Evolutionary conservation across 2,113 vertebrate species (phyloP).

Genomic region (Nothocercus julius): DNA sequence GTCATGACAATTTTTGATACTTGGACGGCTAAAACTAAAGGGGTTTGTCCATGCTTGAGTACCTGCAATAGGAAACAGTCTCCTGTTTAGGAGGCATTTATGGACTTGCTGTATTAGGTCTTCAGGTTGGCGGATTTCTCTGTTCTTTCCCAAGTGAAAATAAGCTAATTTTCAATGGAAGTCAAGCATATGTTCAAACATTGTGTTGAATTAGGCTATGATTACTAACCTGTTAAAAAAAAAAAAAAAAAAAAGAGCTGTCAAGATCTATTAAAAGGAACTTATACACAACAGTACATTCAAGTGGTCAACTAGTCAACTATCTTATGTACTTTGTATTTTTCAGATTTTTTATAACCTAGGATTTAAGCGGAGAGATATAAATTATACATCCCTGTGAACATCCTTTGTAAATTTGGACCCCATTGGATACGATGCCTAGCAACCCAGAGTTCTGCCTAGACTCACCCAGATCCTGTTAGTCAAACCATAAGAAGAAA

Average conservation of each 20-base stretch:
- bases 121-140: not conserved
- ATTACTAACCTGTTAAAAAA: not conserved
- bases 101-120: not conserved
- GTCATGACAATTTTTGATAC: not conserved
- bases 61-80: not conserved
- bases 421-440: fast-evolving
- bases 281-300: not conserved
- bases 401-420: not conserved
- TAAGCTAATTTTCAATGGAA: not conserved
- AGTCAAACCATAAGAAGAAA: not conserved
- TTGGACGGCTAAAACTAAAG: not conserved
- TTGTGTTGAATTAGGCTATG: not conserved
- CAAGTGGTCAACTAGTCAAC: not conserved
- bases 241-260: not conserved
- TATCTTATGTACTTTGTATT: not conserved
- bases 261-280: not conserved
- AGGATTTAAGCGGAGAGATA: not conserved
- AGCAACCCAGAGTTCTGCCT: not conserved
- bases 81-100: not conserved
- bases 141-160: not conserved
- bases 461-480: not conserved
- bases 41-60: not conserved
- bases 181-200: not conserved
- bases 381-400: not conserved
- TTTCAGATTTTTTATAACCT: not conserved